Conservation (phyloP, 2,797 vertebrate genomes). For the Spheniscus humboldti region DNA sequence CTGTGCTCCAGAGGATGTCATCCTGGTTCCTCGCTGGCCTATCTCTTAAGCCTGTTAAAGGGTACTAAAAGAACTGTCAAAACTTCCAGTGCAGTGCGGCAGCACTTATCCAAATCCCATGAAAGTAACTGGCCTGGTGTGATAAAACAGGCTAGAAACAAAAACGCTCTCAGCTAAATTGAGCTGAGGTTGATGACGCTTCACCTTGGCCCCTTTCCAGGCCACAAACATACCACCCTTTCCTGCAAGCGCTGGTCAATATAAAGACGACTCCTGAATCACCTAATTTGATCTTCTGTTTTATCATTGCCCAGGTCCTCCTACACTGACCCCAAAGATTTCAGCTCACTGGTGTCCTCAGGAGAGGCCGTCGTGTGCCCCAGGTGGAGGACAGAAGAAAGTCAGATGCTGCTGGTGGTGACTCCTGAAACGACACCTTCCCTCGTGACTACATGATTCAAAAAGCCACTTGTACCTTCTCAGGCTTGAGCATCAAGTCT, state of each 20-base stretch:
- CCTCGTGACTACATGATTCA: background rate
- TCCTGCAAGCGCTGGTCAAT: background rate
- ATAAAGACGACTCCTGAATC: background rate
- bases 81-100: background rate
- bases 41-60: slow-evolving; percentile 47
- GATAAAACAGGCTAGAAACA: slow-evolving; percentile 20
- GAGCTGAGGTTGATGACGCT: background rate
- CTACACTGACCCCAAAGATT: background rate
- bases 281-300: background rate
- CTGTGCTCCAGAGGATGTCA: background rate
- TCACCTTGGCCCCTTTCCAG: background rate
- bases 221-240: background rate
- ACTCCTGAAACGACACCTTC: background rate
- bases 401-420: background rate
- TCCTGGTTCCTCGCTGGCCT: background rate
- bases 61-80: slow-evolving; percentile 26
- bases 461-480: background rate
- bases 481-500: background rate
- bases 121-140: background rate
- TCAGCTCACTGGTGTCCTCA: background rate
- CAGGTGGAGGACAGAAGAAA: background rate
- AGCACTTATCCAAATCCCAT: slow-evolving; percentile 36
- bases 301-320: background rate
- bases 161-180: slow-evolving; percentile 20
- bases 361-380: fast-evolving